Conservation (phyloP, 2,113 vertebrate genomes). For the Odocoileus virginianus region DNA sequence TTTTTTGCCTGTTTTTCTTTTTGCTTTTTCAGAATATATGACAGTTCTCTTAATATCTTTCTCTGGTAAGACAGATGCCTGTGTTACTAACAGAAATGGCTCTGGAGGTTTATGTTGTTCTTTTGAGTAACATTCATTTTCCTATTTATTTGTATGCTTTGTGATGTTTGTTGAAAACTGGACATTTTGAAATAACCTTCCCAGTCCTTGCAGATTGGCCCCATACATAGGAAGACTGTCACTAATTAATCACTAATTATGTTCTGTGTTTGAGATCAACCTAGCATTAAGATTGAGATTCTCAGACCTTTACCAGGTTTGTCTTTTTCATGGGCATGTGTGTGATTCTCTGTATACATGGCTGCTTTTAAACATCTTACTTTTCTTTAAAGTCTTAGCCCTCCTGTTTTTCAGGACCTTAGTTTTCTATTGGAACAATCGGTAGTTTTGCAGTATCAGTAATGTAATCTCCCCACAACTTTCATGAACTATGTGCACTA, state of each 20-base stretch:
- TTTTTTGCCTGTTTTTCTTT: neutral
- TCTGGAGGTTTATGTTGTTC: neutral
- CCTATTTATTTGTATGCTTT: neutral
- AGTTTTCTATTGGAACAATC: neutral
- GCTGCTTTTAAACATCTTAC: neutral
- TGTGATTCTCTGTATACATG: neutral
- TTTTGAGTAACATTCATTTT: neutral
- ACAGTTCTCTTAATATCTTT: neutral
- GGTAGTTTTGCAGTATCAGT: neutral
- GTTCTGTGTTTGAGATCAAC: neutral
- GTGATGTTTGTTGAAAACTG: neutral
- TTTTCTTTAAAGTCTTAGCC: neutral
- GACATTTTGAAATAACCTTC: neutral
- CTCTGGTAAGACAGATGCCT: neutral
- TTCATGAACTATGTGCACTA: neutral
- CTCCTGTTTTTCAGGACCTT: neutral
- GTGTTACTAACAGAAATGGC: neutral
- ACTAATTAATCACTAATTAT: neutral
- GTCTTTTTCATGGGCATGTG: neutral
- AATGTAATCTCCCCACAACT: neutral
- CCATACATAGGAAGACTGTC: neutral
- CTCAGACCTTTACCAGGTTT: neutral
- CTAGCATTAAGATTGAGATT: neutral
- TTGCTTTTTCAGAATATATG: neutral
- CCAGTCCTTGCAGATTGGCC: neutral